Conservation (phyloP, 2,888 invertebrate species). For the Ligdia adustata region DNA sequence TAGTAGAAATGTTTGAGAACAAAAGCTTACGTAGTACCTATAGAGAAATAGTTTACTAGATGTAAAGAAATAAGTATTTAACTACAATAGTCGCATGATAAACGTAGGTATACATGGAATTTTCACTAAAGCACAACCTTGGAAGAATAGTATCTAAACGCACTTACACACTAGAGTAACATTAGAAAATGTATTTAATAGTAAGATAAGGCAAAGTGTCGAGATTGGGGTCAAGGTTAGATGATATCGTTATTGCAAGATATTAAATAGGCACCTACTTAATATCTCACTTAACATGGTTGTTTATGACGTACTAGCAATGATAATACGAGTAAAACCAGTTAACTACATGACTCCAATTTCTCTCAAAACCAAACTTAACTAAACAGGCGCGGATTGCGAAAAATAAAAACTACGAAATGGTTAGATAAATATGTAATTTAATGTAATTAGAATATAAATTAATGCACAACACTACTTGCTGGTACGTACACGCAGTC, state of each 20-base stretch:
- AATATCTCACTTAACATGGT: no score
- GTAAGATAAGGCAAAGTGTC: slow-evolving; percentile 79
- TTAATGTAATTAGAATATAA: no score
- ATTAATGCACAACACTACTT: no score
- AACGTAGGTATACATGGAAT: slow-evolving; percentile 64
- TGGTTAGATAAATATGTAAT: no score
- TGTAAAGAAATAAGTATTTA: slow-evolving; percentile 51
- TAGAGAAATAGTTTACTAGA: slow-evolving; percentile 52
- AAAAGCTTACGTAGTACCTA: slow-evolving; percentile 61
- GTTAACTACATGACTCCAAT: no score
- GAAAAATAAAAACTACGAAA: no score
- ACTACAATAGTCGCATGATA: slow-evolving; percentile 53
- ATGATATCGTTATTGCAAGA: slow-evolving; percentile 39
- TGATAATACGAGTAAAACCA: no score
- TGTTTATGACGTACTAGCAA: no score
- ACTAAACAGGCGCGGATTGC: no score
- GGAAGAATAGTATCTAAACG: slow-evolving; percentile 82
- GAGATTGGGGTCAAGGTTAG: slow-evolving; percentile 75
- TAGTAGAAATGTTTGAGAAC: slow-evolving; percentile 71
- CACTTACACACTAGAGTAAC: slow-evolving; percentile 76
- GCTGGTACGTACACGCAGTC: no score
- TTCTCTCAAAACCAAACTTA: no score
- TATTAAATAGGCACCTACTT: no score
- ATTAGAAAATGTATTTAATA: slow-evolving; percentile 71
- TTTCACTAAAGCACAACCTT: slow-evolving; percentile 83